Evolutionary conservation across 2,113 vertebrate species (phyloP).

Genomic region (Erythrocebus patas): DNA sequence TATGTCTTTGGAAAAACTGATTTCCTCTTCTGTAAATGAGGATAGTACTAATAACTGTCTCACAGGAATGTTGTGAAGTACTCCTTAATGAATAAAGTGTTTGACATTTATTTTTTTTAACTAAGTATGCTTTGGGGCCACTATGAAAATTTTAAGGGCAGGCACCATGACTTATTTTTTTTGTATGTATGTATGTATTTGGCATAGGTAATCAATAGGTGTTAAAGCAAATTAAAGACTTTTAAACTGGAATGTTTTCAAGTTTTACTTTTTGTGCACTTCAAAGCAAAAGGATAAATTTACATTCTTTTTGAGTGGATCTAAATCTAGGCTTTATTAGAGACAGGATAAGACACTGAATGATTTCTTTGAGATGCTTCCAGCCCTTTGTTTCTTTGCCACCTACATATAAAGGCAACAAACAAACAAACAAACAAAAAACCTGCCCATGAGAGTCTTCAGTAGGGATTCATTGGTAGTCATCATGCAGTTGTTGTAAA

Average conservation of each 20-base stretch:
- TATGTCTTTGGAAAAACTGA: neutral
- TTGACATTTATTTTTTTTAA: neutral
- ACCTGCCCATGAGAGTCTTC: constrained; percentile 8
- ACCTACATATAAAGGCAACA: neutral
- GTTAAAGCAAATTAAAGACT: constrained; percentile 3
- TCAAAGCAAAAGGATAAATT: constrained; percentile 35
- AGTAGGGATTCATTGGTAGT: constrained; percentile 44
- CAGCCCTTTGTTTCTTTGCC: neutral
- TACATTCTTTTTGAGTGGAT: neutral
- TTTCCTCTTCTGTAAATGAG: neutral
- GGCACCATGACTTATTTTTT: neutral
- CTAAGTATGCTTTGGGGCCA: neutral
- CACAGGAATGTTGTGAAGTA: neutral
- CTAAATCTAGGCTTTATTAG: constrained; percentile 5
- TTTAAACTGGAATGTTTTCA: neutral
- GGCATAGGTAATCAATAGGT: neutral
- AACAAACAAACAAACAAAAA: neutral
- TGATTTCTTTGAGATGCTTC: neutral
- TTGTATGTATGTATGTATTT: neutral
- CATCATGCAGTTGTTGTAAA: constrained; percentile 53
- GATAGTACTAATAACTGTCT: neutral
- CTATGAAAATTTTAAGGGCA: neutral
- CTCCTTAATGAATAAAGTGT: neutral
- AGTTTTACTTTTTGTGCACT: constrained; percentile 13
- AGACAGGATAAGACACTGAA: neutral